Conservation (phyloP, 2,888 invertebrate species). For the Xestia ashworthii region DNA sequence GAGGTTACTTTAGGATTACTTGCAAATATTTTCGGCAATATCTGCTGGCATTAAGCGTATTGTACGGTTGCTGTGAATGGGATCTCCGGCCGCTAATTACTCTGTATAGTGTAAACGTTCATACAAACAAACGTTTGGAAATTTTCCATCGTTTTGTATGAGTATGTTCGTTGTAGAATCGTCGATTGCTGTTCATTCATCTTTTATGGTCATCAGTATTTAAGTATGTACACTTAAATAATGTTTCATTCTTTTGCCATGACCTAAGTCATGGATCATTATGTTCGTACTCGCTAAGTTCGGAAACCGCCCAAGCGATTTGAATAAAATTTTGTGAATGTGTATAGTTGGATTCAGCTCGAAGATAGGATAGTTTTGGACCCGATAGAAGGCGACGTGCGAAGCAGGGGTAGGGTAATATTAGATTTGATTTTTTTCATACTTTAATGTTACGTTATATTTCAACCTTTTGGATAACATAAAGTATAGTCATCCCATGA, state of each 20-base stretch:
- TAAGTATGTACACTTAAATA: neutral
- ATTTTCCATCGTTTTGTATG: neutral
- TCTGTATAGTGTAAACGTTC: neutral
- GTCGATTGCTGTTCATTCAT: neutral
- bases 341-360: neutral
- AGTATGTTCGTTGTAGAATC: neutral
- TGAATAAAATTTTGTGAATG: neutral
- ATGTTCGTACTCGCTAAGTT: neutral
- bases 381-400: neutral
- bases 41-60: neutral
- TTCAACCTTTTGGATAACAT: neutral
- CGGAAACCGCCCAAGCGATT: neutral
- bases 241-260: constrained; percentile 7
- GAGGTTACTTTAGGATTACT: neutral
- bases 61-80: neutral
- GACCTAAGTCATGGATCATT: no score
- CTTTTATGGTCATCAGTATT: neutral
- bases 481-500: neutral
- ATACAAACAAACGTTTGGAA: constrained; percentile 2
- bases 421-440: neutral
- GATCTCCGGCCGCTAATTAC: neutral
- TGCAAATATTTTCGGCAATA: constrained; percentile 4
- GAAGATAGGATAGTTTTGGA: neutral
- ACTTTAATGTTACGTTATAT: neutral
- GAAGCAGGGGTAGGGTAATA: neutral